Conservation (phyloP, 2,888 invertebrate species). For the Trilocha varians region DNA sequence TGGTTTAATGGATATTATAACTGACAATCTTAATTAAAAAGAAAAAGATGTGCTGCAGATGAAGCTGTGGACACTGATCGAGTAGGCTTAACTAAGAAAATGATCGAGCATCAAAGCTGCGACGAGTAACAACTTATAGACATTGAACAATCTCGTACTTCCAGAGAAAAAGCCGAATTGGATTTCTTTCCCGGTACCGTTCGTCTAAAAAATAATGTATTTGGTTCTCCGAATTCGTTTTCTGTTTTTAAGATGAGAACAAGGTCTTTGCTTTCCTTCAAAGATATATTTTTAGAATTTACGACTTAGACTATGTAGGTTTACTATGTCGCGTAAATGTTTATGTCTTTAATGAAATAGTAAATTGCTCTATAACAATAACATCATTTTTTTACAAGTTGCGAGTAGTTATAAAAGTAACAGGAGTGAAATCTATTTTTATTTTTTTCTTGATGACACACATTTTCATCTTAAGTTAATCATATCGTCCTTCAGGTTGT, state of each 20-base stretch:
- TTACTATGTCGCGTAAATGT: no score
- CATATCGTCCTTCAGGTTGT: conserved; percentile 26
- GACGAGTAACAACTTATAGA: neutral
- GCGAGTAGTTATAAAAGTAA: no score
- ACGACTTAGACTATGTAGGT: neutral
- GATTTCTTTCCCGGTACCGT: neutral
- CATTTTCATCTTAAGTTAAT: conserved; percentile 24
- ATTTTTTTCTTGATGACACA: conserved; percentile 23
- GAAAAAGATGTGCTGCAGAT: no score
- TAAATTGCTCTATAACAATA: no score
- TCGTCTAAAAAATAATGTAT: neutral
- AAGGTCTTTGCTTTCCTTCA: neutral
- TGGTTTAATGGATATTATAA: no score
- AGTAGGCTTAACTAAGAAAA: no score
- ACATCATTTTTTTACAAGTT: no score
- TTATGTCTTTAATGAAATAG: no score
- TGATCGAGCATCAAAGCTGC: neutral
- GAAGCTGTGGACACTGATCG: no score
- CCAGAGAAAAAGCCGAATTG: neutral
- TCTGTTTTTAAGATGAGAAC: neutral
- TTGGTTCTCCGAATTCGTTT: neutral
- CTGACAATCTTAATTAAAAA: no score
- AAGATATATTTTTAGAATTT: neutral
- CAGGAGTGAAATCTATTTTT: conserved; percentile 6
- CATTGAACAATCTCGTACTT: neutral